Percentiles rank a stretch among this genome's conserved stretches.
Evolutionary conservation across 2,797 vertebrate species (phyloP).

Genomic region (Arnoldichthys spilopterus): DNA sequence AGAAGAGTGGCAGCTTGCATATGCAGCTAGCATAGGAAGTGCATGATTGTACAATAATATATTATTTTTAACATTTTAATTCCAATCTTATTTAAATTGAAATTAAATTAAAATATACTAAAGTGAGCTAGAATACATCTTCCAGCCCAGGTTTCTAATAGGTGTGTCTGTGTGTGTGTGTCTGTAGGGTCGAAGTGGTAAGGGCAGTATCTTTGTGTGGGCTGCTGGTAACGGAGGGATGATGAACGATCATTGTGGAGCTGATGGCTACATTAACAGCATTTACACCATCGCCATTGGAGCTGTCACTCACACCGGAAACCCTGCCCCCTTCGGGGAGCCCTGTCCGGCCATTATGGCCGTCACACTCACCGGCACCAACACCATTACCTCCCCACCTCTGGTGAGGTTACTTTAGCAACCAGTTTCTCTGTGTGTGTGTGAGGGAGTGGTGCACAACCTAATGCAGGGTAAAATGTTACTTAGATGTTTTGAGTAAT

Average conservation of each 20-base stretch:
- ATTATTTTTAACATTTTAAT: no score
- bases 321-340: slow-evolving; percentile 69
- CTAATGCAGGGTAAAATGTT: no score
- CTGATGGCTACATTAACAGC: slow-evolving; percentile 72
- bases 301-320: slow-evolving; percentile 66
- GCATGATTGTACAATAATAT: no score
- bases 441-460: no score
- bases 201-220: slow-evolving; percentile 75
- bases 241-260: slow-evolving; percentile 69
- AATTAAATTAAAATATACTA: no score
- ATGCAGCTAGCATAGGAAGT: no score
- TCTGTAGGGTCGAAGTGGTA: slow-evolving; percentile 68
- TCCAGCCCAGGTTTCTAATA: not conserved
- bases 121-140: no score
- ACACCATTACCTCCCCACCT: slow-evolving; percentile 58
- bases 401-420: slow-evolving; percentile 63
- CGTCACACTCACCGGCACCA: slow-evolving; percentile 70
- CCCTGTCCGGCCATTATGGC: slow-evolving; percentile 72
- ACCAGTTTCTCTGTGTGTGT: not conserved
- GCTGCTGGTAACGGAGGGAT: slow-evolving; percentile 71
- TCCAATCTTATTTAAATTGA: no score
- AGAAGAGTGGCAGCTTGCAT: no score
- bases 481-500: no score
- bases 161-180: not conserved
- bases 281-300: slow-evolving; percentile 69